Conservation (phyloP, 2,888 invertebrate species). For the Stenodema calcarata region DNA sequence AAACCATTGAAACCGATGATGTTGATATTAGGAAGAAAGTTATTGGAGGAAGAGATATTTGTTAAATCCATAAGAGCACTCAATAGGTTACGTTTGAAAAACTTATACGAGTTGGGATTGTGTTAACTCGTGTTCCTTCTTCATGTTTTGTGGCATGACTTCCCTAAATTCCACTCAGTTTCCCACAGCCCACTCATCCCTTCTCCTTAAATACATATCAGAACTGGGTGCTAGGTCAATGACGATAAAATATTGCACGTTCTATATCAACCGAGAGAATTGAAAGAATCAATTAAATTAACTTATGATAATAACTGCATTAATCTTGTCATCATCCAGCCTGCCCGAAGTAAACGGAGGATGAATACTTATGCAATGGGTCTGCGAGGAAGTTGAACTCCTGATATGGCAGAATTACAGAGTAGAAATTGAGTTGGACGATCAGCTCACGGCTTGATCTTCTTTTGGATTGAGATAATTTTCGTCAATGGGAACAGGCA, state of each 20-base stretch:
- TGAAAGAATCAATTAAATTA: neutral
- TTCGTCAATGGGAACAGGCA: conserved; percentile 79
- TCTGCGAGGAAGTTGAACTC: conserved; percentile 1
- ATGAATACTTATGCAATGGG: neutral
- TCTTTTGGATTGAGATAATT: conserved; percentile 65
- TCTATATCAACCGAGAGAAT: neutral
- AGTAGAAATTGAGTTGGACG: conserved; percentile 37
- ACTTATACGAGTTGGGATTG: too few species aligned
- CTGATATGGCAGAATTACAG: conserved; percentile 37
- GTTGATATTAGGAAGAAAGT: too few species aligned
- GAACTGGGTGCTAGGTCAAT: neutral
- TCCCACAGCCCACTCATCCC: too few species aligned
- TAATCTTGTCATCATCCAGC: neutral
- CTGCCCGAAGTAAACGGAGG: neutral
- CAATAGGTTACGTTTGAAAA: too few species aligned
- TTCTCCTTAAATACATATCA: neutral
- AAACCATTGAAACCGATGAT: too few species aligned
- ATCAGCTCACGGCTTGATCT: conserved; percentile 50
- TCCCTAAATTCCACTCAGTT: too few species aligned
- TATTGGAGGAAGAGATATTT: too few species aligned
- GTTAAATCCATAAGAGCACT: too few species aligned
- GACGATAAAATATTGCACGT: neutral
- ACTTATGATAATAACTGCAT: neutral
- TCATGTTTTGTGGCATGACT: too few species aligned
- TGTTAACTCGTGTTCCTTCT: too few species aligned